These are phyloP conservation scores for Spodoptera exigua DNA, from an alignment of 2,888 invertebrate species.

Conservation along the genomic window DNA sequence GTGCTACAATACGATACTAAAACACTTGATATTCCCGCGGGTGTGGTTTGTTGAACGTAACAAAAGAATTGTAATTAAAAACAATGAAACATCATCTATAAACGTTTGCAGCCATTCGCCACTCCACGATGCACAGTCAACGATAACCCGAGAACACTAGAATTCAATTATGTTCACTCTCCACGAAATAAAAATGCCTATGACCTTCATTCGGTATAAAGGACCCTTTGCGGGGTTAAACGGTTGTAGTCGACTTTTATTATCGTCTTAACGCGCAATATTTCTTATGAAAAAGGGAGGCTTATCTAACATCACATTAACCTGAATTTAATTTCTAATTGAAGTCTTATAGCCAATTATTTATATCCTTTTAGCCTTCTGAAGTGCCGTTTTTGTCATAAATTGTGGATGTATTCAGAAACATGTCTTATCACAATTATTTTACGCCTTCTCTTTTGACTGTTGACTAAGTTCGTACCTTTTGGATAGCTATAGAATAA, in stretches of 20 bases:
- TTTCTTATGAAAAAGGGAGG: conserved; percentile 20
- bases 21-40: background rate
- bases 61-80: background rate
- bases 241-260: conserved; percentile 32
- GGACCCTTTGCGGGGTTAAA: conserved; percentile 28
- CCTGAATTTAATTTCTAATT: conserved; percentile 38
- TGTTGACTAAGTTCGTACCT: too few relatives aligned
- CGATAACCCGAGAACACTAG: conserved; percentile 13
- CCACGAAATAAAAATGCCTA: conserved; percentile 16
- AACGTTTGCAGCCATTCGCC: background rate
- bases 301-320: conserved; percentile 23
- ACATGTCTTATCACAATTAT: too few relatives aligned
- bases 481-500: too few relatives aligned
- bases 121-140: conserved; percentile 3
- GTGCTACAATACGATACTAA: too few relatives aligned
- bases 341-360: conserved; percentile 1
- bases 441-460: too few relatives aligned
- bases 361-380: background rate
- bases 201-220: conserved; percentile 38
- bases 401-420: too few relatives aligned
- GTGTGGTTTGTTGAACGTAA: conserved; percentile 2
- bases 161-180: conserved; percentile 38
- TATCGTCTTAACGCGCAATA: conserved; percentile 30
- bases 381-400: background rate
- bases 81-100: background rate